These are phyloP conservation scores for Columbina picui DNA, from an alignment of 2,113 vertebrate species.

Conservation along the genomic window DNA sequence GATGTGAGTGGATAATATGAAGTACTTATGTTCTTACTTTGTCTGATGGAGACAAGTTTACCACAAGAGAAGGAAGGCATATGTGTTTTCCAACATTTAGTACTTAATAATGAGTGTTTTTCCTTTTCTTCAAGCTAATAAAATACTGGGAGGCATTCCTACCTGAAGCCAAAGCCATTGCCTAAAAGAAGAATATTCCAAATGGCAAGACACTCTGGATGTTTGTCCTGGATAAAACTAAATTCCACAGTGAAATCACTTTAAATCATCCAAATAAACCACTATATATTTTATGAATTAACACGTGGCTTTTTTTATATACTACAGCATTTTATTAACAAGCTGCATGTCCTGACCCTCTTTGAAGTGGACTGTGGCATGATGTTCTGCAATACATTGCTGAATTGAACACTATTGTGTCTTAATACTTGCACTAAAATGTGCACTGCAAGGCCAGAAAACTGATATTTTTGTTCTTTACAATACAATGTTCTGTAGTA, in stretches of 20 bases:
- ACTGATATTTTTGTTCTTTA: slow-evolving; percentile 77
- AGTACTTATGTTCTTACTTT: background rate
- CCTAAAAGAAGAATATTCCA: slow-evolving; percentile 77
- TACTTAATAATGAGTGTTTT: background rate
- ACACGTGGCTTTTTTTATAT: slow-evolving; percentile 81
- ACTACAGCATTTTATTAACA: slow-evolving; percentile 81
- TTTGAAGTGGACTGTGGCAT: slow-evolving; percentile 83
- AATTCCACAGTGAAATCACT: slow-evolving; percentile 79
- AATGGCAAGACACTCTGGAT: slow-evolving; percentile 66
- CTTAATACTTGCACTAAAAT: slow-evolving; percentile 80
- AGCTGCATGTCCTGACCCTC: slow-evolving; percentile 78
- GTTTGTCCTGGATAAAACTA: slow-evolving; percentile 72
- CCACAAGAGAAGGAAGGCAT: background rate
- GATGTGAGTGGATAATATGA: background rate
- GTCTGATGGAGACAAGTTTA: background rate
- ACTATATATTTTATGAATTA: slow-evolving; percentile 86
- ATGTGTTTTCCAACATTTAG: background rate
- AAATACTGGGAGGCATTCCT: slow-evolving; percentile 99
- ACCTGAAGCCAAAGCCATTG: slow-evolving; percentile 98
- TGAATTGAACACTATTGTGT: slow-evolving; percentile 84
- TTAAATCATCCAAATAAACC: slow-evolving; percentile 85
- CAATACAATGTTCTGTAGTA: slow-evolving; percentile 75
- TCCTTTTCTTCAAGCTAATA: slow-evolving; percentile 85
- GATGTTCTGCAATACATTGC: slow-evolving; percentile 82
- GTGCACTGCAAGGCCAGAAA: slow-evolving; percentile 81